Evolutionary conservation across 2,113 vertebrate species (phyloP).

Genomic region (Protobothrops mucrosquamatus): DNA sequence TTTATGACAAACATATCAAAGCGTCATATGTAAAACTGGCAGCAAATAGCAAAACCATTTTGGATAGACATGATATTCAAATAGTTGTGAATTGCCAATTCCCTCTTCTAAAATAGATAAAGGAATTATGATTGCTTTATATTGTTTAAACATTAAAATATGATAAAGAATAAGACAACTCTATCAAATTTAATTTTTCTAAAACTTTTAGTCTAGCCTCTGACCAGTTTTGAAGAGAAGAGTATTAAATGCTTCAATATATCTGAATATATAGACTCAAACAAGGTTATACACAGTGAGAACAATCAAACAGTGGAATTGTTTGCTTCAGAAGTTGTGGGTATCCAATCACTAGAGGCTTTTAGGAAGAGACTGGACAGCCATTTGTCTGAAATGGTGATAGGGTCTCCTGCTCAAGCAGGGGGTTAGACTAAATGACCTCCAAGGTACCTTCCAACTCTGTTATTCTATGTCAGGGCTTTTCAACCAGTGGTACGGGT

Average conservation of each 20-base stretch:
- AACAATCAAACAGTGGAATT: background rate
- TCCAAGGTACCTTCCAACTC: background rate
- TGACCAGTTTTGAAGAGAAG: background rate
- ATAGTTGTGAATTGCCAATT: background rate
- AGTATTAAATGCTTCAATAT: background rate
- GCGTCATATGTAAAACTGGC: background rate
- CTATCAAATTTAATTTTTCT: background rate
- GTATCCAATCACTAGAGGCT: background rate
- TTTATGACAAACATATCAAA: background rate
- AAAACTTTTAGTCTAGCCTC: background rate
- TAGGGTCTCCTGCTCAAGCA: background rate
- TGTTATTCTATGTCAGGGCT: background rate
- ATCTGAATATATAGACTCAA: background rate
- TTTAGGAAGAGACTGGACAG: background rate
- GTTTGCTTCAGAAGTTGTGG: background rate
- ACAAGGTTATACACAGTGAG: background rate
- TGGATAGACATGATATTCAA: background rate
- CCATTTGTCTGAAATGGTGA: background rate
- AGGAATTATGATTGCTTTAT: background rate
- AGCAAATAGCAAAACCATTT: background rate
- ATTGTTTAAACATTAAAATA: background rate
- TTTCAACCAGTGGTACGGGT: too few relatives aligned
- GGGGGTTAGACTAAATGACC: background rate
- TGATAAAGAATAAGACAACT: background rate
- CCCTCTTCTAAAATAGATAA: background rate